phyloP scores from a whole-genome alignment of 2,888 invertebrate species.

The Tetropium fuscum region DNA sequence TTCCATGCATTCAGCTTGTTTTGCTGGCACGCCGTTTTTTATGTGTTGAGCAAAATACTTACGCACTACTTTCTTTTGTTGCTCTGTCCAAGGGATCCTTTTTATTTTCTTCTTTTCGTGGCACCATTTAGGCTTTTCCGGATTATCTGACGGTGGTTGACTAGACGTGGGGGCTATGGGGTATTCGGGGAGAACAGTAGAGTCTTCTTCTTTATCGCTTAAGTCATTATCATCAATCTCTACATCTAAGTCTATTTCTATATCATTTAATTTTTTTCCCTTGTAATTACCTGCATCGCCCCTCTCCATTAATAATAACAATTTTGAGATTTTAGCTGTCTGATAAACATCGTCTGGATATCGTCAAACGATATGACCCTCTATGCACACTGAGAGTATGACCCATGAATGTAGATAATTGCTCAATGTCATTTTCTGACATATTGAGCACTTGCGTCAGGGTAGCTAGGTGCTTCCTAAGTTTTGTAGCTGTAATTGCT shows the following conservation, averaged over 20 bases:
- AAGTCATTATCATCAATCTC: background rate
- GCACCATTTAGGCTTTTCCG: too few species aligned
- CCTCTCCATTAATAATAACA: background rate
- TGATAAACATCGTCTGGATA: constrained; percentile 1
- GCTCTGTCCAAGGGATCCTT: constrained; percentile 25
- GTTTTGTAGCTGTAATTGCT: constrained; percentile 11
- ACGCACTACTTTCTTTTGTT: background rate
- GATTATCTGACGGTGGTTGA: too few species aligned
- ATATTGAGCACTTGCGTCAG: background rate
- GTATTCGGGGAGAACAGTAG: too few species aligned
- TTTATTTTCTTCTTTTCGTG: too few species aligned
- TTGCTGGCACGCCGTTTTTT: background rate
- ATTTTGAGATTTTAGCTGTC: background rate
- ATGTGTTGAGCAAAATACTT: background rate
- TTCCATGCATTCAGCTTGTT: background rate
- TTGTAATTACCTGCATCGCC: background rate
- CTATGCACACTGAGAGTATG: constrained; percentile 12
- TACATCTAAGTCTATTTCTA: background rate
- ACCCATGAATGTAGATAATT: constrained; percentile 17
- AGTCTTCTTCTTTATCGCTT: too few species aligned
- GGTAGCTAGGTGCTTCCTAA: background rate
- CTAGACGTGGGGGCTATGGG: too few species aligned
- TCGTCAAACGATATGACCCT: constrained; percentile 10
- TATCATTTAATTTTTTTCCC: constrained; percentile 1
- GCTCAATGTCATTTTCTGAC: constrained; percentile 31